Percentiles rank a stretch among this genome's conserved stretches.
These are phyloP conservation scores for Aphidius colemani DNA, from an alignment of 2,888 invertebrate species.

Conservation along the genomic window DNA sequence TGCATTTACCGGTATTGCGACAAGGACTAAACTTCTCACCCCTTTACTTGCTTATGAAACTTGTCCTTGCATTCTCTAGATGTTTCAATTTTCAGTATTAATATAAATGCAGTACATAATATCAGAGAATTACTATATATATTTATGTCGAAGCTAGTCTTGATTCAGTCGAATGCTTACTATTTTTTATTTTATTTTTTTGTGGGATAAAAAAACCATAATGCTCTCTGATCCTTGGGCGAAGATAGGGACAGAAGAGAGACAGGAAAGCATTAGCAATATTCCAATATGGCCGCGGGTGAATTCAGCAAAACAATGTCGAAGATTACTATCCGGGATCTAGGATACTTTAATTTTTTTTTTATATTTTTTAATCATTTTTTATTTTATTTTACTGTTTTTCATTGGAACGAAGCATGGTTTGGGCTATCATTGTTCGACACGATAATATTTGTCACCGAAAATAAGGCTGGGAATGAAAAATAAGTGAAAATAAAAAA, in stretches of 20 bases:
- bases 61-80: slow-evolving; percentile 8
- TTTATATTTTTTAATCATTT: no score
- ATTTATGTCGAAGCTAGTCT: not conserved
- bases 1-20: slow-evolving; percentile 30
- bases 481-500: slow-evolving; percentile 41
- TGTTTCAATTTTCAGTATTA: slow-evolving; percentile 21
- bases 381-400: slow-evolving; percentile 17
- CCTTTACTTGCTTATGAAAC: slow-evolving; percentile 21
- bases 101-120: no score
- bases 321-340: slow-evolving; percentile 48
- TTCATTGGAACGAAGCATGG: slow-evolving; percentile 31
- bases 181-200: not conserved
- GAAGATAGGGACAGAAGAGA: not conserved
- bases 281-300: slow-evolving; percentile 53
- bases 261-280: slow-evolving; percentile 44
- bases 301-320: slow-evolving; percentile 52
- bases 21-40: slow-evolving; percentile 13
- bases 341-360: not conserved
- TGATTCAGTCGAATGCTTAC: not conserved
- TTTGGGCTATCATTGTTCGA: slow-evolving; percentile 58
- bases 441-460: slow-evolving; percentile 60
- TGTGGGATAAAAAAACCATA: not conserved
- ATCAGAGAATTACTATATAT: no score
- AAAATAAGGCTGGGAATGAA: slow-evolving; percentile 53
- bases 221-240: not conserved